Conservation (phyloP, 2,888 invertebrate genomes). For the Ichneumon xanthorius region DNA sequence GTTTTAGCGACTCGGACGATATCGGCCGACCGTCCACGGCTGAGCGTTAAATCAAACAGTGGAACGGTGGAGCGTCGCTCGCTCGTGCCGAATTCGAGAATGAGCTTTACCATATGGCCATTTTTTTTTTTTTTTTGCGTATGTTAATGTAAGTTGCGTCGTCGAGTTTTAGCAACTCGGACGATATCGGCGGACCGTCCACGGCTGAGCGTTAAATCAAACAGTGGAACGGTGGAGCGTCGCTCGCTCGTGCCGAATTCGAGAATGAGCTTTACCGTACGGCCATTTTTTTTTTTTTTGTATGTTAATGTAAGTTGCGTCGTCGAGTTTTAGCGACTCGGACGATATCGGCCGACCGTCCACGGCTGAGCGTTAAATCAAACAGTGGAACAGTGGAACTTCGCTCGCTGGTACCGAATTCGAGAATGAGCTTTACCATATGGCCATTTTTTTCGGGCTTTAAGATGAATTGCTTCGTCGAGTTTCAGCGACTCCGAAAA, state of each 20-base stretch:
- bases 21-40: conserved; percentile 15
- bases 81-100: background rate
- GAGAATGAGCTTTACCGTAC: conserved; percentile 1
- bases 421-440: conserved; percentile 10
- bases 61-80: background rate
- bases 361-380: conserved; percentile 27
- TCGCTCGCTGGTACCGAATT: background rate
- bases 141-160: conserved; percentile 8
- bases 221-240: background rate
- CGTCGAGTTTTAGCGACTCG: conserved; percentile 38
- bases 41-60: conserved; percentile 33
- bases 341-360: conserved; percentile 21
- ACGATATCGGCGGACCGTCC: conserved; percentile 20
- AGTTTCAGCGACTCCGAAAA: background rate
- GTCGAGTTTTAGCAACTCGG: conserved; percentile 30
- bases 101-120: conserved; percentile 12
- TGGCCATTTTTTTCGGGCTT: conserved; percentile 13
- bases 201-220: conserved; percentile 30
- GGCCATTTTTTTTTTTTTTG: conserved; percentile 5
- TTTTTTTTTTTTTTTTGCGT: background rate
- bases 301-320: background rate
- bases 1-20: conserved; percentile 22
- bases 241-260: background rate
- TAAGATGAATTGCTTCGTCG: background rate
- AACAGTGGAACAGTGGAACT: conserved; percentile 2